A percentile compares a stretch with the other conserved stretches of the same genome.
phyloP scores from a whole-genome alignment of 1,140 invertebrate species.

The Bombus waltoni region DNA sequence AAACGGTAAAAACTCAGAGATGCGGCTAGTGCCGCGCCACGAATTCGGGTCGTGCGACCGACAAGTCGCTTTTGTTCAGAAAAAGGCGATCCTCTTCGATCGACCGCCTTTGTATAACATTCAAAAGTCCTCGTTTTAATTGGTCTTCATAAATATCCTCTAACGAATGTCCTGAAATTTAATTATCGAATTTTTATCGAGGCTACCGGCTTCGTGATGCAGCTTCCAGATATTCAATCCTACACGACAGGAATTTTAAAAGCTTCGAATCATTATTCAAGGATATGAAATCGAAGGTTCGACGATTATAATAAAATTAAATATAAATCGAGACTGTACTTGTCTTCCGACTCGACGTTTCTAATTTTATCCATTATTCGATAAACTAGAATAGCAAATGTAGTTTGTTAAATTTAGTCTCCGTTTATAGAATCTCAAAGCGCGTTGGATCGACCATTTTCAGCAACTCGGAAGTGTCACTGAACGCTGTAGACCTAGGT shows the following conservation, averaged over 20 bases:
- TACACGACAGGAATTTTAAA: background rate
- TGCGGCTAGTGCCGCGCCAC: constrained; percentile 18
- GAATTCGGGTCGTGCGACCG: constrained; percentile 52
- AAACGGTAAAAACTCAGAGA: constrained; percentile 68
- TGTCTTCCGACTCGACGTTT: background rate
- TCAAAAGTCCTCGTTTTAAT: background rate
- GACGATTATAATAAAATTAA: background rate
- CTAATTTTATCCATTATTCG: background rate
- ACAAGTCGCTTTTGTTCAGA: constrained; percentile 19
- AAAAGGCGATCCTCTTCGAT: constrained; percentile 11
- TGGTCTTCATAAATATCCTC: background rate
- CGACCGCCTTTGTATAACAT: constrained; percentile 12
- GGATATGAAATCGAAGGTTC: too few relatives aligned
- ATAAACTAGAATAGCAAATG: background rate
- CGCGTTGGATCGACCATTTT: constrained; percentile 24
- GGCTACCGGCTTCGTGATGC: background rate
- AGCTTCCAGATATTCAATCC: background rate
- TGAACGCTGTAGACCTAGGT: background rate
- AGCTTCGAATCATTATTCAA: background rate
- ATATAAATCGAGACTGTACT: background rate
- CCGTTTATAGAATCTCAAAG: constrained; percentile 7
- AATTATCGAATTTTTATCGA: background rate
- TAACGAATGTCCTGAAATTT: background rate
- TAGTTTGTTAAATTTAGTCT: background rate
- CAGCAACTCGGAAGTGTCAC: background rate